Base-by-base conservation (phyloP, 2,888 invertebrate genomes). In the Lacanobia wlatinum region DNA sequence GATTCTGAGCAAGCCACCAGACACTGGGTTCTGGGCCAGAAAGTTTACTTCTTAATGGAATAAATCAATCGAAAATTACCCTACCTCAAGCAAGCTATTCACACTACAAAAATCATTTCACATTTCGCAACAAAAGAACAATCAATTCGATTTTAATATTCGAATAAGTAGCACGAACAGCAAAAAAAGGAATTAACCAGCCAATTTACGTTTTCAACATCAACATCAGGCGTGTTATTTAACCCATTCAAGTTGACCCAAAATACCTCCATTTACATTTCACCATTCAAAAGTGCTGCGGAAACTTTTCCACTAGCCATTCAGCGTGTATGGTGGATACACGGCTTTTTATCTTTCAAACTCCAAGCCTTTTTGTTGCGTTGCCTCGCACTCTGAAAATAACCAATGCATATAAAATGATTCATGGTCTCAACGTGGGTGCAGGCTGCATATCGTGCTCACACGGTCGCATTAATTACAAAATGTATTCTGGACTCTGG, bases 391-490 rank as follows among this genome's bases (percentile, higher is more conserved):
- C 84, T 86, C 87, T 83, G 84, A 86, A 90, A 90, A 92, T 91
- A 92, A 89, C 91, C 92, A 92, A 93, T 92, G 93, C 93, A 93
- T 94, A 92, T 88, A 91, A 92, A 93, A 93, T 94, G 92, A 93
- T 94, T 91, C 91, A 93, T 92, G 90, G 82, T 90, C 89, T 90
- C 89, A 87, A 73, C 89, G 89, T 90, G 74, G 71, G 74, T 56
- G 85, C 88, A 78, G 78, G 81, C 86, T 88, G 88, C 87, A 89
- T 86, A 87, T 80, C 85, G 76, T 84, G 88, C 84, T 88, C 87
- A 87, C 88, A 82, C 85, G 71, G 88, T 88, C 88, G 88, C 92
- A 92, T 93, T 92, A 92, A 93, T 93, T 93, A 90, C 89, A 88
- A 87, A 88, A 88, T 87, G 86, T 82, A 87, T 89, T 84, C 87